phyloP scores from a whole-genome alignment of 2,113 vertebrate genomes.

The Pholis gunnellus region DNA sequence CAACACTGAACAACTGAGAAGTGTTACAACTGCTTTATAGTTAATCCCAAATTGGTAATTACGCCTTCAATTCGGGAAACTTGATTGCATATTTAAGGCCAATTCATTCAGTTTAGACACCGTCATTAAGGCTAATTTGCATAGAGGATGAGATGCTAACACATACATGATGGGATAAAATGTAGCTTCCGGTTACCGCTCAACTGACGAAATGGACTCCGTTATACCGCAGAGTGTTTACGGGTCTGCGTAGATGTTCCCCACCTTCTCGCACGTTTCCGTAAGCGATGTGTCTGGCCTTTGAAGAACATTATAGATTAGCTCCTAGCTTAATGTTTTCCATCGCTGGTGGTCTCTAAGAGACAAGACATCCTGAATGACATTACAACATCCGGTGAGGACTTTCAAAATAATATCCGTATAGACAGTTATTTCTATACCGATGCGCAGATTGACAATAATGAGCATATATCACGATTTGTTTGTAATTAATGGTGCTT shows the following conservation, averaged over 20 bases:
- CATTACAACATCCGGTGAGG: conserved; percentile 15
- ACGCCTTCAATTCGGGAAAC: not conserved
- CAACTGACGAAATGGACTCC: conserved; percentile 15
- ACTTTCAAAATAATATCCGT: conserved; percentile 42
- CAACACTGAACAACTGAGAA: not conserved
- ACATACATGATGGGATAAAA: conserved; percentile 12
- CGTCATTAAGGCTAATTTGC: conserved; percentile 11
- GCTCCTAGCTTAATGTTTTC: not conserved
- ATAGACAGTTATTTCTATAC: not conserved
- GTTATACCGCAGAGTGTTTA: not conserved
- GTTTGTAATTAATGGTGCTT: not conserved
- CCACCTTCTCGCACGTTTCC: conserved; percentile 16
- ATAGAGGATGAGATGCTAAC: conserved; percentile 35
- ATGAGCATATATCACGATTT: too few species aligned
- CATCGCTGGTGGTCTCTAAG: not conserved
- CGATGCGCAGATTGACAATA: too few species aligned
- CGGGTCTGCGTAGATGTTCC: not conserved
- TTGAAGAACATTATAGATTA: not conserved
- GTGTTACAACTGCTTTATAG: not conserved
- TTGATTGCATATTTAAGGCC: not conserved
- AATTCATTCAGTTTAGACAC: not conserved
- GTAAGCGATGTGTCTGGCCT: not conserved
- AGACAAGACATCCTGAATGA: not conserved
- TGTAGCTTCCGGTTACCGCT: not conserved
- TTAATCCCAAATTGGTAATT: not conserved